A percentile compares a stretch with the other conserved stretches of the same genome.
phyloP scores from a whole-genome alignment of 1,140 invertebrate species.

The Drosophila nannoptera region DNA sequence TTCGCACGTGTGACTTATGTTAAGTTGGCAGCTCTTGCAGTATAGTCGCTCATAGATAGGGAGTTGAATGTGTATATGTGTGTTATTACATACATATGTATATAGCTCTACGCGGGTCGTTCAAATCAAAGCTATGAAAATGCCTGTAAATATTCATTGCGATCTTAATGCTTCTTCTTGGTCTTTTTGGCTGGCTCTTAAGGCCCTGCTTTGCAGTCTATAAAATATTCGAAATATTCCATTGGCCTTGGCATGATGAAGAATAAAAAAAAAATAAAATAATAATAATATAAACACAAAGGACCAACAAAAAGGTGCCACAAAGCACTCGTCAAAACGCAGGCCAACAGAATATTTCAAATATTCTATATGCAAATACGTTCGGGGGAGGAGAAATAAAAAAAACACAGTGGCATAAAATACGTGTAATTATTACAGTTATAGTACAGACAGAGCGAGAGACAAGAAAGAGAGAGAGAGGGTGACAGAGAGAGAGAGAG shows the following conservation, averaged over 20 bases:
- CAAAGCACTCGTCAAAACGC: constrained; percentile 44
- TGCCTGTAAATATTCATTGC: constrained; percentile 78
- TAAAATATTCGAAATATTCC: constrained; percentile 76
- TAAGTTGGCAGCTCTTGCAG: constrained; percentile 59
- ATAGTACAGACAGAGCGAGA: not conserved
- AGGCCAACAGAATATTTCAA: constrained; percentile 70
- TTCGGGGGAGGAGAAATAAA: constrained; percentile 28
- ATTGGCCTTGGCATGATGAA: constrained; percentile 64
- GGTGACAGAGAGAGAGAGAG: not conserved
- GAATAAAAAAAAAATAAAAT: constrained; percentile 26
- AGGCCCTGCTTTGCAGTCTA: constrained; percentile 66
- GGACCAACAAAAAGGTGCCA: constrained; percentile 3
- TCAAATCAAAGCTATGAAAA: constrained; percentile 76
- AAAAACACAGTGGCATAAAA: not conserved
- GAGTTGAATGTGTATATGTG: constrained; percentile 6
- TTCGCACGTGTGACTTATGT: constrained; percentile 50
- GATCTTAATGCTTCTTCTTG: constrained; percentile 47
- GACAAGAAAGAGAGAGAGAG: constrained; percentile 8
- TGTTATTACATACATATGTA: constrained; percentile 10
- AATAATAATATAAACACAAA: constrained; percentile 5
- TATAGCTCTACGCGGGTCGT: constrained; percentile 40
- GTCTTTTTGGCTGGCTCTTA: constrained; percentile 16
- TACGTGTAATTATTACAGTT: constrained; percentile 11
- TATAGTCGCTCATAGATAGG: constrained; percentile 47
- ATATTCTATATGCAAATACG: constrained; percentile 75